phyloP scores from a whole-genome alignment of 2,888 invertebrate species.

The Nomada hirtipes region DNA sequence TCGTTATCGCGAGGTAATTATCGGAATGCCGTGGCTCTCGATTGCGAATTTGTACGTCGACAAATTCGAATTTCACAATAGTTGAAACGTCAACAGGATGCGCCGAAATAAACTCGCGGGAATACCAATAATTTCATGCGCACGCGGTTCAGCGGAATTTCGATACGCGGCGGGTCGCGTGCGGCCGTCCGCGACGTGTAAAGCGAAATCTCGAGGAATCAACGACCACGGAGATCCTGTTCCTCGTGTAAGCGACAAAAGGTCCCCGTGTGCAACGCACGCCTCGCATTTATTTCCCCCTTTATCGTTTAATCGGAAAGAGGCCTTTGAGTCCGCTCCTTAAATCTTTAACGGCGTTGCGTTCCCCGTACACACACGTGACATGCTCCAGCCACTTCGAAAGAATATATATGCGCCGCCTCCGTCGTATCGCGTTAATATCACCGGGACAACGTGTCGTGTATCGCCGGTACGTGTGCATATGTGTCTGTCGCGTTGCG shows the following conservation, averaged over 20 bases:
- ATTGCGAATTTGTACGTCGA: background rate
- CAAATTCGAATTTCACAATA: background rate
- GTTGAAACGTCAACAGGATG: background rate
- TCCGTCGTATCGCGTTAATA: constrained; percentile 56
- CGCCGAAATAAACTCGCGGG: background rate
- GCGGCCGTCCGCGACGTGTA: background rate
- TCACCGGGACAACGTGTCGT: constrained; percentile 46
- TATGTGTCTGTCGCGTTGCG: background rate
- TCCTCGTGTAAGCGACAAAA: constrained; percentile 37
- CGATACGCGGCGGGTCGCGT: constrained; percentile 20
- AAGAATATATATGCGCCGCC: constrained; percentile 54
- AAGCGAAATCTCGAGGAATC: constrained; percentile 15
- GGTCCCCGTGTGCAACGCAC: constrained; percentile 38
- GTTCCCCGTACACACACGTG: constrained; percentile 25
- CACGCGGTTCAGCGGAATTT: constrained; percentile 9
- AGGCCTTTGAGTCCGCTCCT: constrained; percentile 41
- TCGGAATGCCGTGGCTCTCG: background rate
- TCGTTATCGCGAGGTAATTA: constrained; percentile 30
- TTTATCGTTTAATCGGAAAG: constrained; percentile 61
- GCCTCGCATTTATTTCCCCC: constrained; percentile 55
- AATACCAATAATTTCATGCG: background rate
- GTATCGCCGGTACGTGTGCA: constrained; percentile 18
- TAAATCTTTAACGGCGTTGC: constrained; percentile 59
- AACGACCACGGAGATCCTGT: constrained; percentile 25
- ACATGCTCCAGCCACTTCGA: constrained; percentile 38